phyloP scores from a whole-genome alignment of 2,888 invertebrate species.

The Orgyia antiqua region DNA sequence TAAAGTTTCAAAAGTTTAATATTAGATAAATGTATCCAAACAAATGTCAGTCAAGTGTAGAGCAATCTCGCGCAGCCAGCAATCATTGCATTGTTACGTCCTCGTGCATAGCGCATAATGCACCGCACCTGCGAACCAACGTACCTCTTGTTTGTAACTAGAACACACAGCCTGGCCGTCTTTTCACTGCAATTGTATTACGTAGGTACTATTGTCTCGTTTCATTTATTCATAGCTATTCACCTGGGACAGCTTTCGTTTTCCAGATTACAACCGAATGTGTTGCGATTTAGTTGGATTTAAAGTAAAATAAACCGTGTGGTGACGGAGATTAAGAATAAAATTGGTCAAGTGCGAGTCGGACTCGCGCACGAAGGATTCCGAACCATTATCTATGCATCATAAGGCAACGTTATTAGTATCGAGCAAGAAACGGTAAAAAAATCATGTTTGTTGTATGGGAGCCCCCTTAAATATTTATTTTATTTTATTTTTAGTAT shows the following conservation, averaged over 20 bases:
- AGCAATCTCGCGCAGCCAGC: slow-evolving; percentile 37
- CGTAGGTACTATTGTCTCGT: slow-evolving; percentile 61
- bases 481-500: too few relatives aligned
- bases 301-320: too few relatives aligned
- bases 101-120: slow-evolving; percentile 43
- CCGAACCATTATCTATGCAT: too few relatives aligned
- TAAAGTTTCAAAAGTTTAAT: too few relatives aligned
- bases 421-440: too few relatives aligned
- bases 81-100: slow-evolving; percentile 42
- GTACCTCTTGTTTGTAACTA: slow-evolving; percentile 64
- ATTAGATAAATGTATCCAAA: slow-evolving; percentile 12
- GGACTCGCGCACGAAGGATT: too few relatives aligned
- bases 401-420: too few relatives aligned
- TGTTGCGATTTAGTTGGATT: slow-evolving; percentile 8
- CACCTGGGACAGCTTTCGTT: slow-evolving; percentile 50
- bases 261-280: slow-evolving; percentile 39
- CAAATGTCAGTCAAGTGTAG: slow-evolving; percentile 32
- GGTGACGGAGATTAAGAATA: too few relatives aligned
- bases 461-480: too few relatives aligned
- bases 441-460: too few relatives aligned
- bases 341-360: too few relatives aligned
- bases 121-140: slow-evolving; percentile 57
- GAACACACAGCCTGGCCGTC: slow-evolving; percentile 60
- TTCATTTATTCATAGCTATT: slow-evolving; percentile 58
- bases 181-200: slow-evolving; percentile 73